Evolutionary conservation across 1,140 invertebrate species (phyloP).

Genomic region (Drosophila rhopaloa): DNA sequence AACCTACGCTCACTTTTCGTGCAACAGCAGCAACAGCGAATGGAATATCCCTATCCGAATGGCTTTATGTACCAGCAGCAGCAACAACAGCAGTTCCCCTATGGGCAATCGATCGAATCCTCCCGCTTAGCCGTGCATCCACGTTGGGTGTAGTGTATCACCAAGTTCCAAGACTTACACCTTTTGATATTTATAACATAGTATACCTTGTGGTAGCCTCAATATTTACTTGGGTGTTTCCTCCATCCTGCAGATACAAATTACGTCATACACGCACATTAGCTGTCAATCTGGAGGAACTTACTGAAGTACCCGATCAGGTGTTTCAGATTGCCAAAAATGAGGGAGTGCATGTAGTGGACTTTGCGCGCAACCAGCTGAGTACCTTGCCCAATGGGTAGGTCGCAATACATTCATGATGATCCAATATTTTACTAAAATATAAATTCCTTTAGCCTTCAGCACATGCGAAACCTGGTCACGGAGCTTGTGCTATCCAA

Average conservation of each 20-base stretch:
- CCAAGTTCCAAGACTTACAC: conserved; percentile 24
- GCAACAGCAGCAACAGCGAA: conserved; percentile 1
- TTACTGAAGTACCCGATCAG: conserved; percentile 88
- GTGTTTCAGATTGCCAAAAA: conserved; percentile 89
- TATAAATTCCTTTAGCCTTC: conserved; percentile 25
- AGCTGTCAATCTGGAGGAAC: conserved; percentile 88
- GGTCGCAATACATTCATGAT: conserved; percentile 3
- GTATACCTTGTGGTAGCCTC: not conserved
- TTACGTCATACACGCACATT: conserved; percentile 90
- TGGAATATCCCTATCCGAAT: not conserved
- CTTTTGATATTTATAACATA: not conserved
- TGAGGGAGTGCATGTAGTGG: conserved; percentile 90
- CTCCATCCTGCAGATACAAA: conserved; percentile 86
- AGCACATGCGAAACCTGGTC: conserved; percentile 54
- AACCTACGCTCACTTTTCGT: not conserved
- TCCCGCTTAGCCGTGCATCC: conserved; percentile 31
- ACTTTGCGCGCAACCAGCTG: conserved; percentile 93
- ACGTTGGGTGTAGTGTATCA: conserved; percentile 76
- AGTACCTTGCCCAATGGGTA: conserved; percentile 89
- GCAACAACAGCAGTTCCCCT: conserved; percentile 12
- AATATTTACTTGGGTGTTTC: conserved; percentile 28
- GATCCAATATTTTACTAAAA: not conserved
- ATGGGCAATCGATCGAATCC: not conserved
- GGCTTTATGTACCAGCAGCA: conserved; percentile 21
- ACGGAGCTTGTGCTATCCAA: conserved; percentile 72